Conservation (phyloP, 2,113 vertebrate species). For the Chamaetylas fuelleborni region DNA sequence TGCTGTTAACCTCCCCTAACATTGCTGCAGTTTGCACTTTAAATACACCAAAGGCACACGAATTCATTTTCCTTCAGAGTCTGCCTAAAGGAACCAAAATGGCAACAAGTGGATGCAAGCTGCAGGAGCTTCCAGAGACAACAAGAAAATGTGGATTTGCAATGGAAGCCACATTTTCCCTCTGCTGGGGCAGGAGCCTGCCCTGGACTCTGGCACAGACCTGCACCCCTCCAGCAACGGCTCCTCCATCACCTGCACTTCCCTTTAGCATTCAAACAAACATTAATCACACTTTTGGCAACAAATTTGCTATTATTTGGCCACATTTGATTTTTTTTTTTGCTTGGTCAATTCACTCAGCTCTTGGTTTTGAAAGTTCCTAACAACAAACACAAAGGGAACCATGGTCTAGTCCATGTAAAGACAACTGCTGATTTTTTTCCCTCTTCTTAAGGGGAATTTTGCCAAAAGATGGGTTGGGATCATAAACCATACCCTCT, state of each 20-base stretch:
- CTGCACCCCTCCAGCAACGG: background rate
- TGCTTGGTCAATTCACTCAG: background rate
- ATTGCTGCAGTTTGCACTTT: background rate
- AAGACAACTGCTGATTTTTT: background rate
- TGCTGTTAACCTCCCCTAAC: background rate
- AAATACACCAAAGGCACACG: background rate
- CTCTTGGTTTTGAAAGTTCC: background rate
- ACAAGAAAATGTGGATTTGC: background rate
- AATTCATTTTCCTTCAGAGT: background rate
- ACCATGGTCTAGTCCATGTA: background rate
- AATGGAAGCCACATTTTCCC: background rate
- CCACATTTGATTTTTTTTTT: background rate
- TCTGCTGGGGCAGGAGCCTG: background rate
- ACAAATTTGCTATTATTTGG: background rate
- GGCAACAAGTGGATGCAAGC: background rate
- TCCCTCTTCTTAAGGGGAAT: background rate
- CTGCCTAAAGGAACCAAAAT: background rate
- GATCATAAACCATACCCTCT: constrained; percentile 59
- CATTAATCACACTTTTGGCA: background rate
- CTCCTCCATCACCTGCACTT: background rate
- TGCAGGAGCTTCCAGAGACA: background rate
- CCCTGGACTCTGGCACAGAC: background rate
- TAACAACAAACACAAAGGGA: background rate
- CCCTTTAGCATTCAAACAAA: background rate
- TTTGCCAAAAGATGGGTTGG: constrained; percentile 49